A percentile compares a stretch with the other conserved stretches of the same genome.
Conservation (phyloP, 1,140 invertebrate species). For the Melipona quadrifasciata region DNA sequence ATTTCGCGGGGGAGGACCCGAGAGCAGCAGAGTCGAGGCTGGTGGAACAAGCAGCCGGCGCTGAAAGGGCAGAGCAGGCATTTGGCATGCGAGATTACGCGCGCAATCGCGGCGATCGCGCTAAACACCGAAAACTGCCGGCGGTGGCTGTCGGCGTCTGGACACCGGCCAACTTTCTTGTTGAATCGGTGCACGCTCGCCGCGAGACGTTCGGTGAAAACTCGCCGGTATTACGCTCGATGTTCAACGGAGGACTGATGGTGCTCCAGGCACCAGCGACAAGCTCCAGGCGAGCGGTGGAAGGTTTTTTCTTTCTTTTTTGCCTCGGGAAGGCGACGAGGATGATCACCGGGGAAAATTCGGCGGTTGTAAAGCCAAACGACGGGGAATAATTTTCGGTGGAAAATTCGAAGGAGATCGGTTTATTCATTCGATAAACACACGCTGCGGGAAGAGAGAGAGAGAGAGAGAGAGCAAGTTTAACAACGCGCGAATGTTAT, state of each 20-base stretch:
- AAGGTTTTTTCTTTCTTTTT: background rate
- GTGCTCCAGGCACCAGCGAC: no score
- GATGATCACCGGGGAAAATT: background rate
- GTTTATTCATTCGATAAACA: conserved; percentile 2
- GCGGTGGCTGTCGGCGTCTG: conserved; percentile 37
- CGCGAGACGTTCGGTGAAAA: conserved; percentile 42
- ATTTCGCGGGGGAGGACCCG: background rate
- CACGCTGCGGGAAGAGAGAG: background rate
- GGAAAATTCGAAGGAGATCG: background rate
- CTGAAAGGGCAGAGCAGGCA: conserved; percentile 16
- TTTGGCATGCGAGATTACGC: conserved; percentile 48
- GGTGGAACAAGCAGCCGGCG: conserved; percentile 2
- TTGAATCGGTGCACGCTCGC: conserved; percentile 32
- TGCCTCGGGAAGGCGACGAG: background rate
- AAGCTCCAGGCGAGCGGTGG: no score
- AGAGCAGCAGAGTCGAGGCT: background rate
- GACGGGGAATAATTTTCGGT: background rate
- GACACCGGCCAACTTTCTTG: conserved; percentile 63
- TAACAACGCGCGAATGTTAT: background rate
- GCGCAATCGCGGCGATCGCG: conserved; percentile 53
- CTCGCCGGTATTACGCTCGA: background rate
- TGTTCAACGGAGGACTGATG: background rate
- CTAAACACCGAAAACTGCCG: conserved; percentile 56
- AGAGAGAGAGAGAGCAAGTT: background rate
- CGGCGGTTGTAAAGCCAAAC: background rate